Evolutionary conservation across 1,140 invertebrate species (phyloP), one percentile per base, ranked within the genome.

Genomic region (Armadillidium nasatum): DNA sequence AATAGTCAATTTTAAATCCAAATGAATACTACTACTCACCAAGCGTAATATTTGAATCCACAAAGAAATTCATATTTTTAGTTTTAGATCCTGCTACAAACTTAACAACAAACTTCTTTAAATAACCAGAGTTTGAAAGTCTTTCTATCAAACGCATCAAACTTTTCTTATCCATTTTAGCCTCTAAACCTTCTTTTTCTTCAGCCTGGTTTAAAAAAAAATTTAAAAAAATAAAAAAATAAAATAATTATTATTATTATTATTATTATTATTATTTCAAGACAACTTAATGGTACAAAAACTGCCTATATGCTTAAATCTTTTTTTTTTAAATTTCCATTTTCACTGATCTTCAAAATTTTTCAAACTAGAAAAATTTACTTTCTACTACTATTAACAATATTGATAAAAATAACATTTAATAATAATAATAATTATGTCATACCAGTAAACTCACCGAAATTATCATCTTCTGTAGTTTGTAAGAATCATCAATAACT

Each of bases 91-190:
- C 84, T 23, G 83, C 84, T 73, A 84, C 87, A 44, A 90, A 81
- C 0, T 85, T 85, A n/a, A 89, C 82, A 82, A 87, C 87, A 4
- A 89, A 87, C 45, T 86, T 85, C 83, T 89, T 90, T 0, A 91
- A 83, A 50, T 88, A 85, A 7, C 89, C 88, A 22, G 88, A 88
- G 68, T 84, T 84, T 0, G 85, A 83, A 44, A 91, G 83, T 81
- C 86, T 87, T 67, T 87, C 83, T 11, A 91, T 80, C 10, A 92
- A 81, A 71, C 89, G 84, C 3, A 87, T 76, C 7, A 91, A 82
- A 3, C 89, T 88, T 82, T 88, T 90, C 72, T 87, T 88, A 80
- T 90, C 89, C 22, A 91, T 88, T 78, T 4, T 80, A 46, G 85
- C 85, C 11, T 86, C 83, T 69, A 86, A 86, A 0, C 88, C 88